These are phyloP conservation scores for Hylomyscus alleni DNA, from an alignment of 2,797 vertebrate species.

Conservation along the genomic window DNA sequence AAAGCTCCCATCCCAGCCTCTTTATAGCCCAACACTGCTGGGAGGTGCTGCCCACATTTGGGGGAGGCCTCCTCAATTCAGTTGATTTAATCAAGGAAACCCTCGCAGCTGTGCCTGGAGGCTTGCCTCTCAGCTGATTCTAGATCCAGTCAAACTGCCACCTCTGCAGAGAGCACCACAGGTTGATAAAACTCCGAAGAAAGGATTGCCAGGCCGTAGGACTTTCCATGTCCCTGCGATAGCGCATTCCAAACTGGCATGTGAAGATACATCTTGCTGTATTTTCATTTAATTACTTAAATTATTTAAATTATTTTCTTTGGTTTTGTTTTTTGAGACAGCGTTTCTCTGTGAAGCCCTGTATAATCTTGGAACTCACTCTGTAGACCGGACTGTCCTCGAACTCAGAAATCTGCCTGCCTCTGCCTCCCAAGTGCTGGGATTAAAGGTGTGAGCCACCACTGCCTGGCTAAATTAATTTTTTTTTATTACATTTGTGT, in stretches of 20 bases:
- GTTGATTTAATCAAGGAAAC: too few relatives aligned
- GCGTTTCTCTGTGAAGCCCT: too few relatives aligned
- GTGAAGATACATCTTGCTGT: background rate
- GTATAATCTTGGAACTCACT: too few relatives aligned
- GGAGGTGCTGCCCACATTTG: background rate
- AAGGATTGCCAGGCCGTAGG: background rate
- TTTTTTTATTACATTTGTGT: background rate
- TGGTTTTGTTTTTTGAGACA: too few relatives aligned
- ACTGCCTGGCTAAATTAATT: too few relatives aligned
- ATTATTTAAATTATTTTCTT: too few relatives aligned
- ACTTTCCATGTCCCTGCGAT: background rate
- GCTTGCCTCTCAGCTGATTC: background rate
- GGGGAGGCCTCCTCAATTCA: background rate
- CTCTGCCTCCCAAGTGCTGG: too few relatives aligned
- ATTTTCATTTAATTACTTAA: background rate
- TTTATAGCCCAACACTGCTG: background rate
- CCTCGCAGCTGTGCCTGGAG: background rate
- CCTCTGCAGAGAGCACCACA: background rate
- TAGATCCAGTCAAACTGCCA: background rate
- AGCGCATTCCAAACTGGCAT: accelerated
- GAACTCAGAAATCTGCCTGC: too few relatives aligned
- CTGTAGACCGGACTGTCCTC: too few relatives aligned
- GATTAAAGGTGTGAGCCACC: too few relatives aligned
- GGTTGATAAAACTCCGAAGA: too few relatives aligned
- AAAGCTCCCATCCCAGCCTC: background rate